Percentiles rank a stretch among this genome's conserved stretches.
phyloP scores from a whole-genome alignment of 2,113 vertebrate genomes.

The Clarias macrocephalus region DNA sequence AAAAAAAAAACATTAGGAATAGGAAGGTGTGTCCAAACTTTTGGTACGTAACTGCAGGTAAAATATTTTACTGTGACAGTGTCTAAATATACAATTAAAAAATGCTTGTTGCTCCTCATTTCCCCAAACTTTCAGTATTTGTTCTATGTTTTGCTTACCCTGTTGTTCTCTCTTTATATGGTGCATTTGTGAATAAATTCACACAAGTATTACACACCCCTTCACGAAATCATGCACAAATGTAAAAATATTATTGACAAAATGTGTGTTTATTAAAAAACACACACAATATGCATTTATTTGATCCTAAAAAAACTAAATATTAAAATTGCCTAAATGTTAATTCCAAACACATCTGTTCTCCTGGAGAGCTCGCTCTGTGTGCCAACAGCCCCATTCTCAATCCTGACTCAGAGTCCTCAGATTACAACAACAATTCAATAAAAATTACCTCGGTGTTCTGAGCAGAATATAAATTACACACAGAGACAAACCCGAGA shows the following conservation, averaged over 20 bases:
- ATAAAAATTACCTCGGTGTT: conserved; percentile 72
- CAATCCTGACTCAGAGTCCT: conserved; percentile 62
- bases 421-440: conserved; percentile 78
- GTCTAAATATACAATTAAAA: no score
- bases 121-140: background rate
- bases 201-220: background rate
- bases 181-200: background rate
- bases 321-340: background rate
- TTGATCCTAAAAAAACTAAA: background rate
- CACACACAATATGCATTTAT: background rate
- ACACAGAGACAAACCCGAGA: conserved; percentile 64
- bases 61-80: no score
- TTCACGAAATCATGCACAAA: background rate
- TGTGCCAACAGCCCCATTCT: conserved; percentile 46
- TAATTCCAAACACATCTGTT: background rate
- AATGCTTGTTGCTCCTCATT: background rate
- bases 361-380: background rate
- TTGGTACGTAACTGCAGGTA: no score
- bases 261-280: background rate
- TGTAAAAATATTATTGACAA: background rate
- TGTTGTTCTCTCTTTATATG: background rate
- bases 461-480: conserved; percentile 60
- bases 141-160: background rate
- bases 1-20: no score
- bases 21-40: no score